Percentiles rank a stretch among this genome's conserved stretches.
phyloP scores from a whole-genome alignment of 2,888 invertebrate genomes.

The Rhamphomyia laevipes region DNA sequence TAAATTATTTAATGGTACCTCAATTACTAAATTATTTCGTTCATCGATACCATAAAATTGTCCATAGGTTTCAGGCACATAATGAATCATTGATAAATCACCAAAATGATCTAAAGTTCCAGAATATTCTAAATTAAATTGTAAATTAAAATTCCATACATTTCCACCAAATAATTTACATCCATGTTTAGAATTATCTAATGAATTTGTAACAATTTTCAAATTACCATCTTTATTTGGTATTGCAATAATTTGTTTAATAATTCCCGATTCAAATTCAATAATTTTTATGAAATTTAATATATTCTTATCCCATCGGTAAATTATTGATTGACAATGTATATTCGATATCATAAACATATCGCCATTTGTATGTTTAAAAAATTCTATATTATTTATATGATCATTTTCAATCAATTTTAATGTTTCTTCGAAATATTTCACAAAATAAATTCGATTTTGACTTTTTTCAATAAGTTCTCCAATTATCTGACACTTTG shows the following conservation, averaged over 20 bases:
- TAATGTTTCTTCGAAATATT: slow-evolving; percentile 39
- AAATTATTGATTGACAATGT: slow-evolving; percentile 38
- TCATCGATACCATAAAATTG: slow-evolving; percentile 30
- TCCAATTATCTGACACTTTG: slow-evolving; percentile 29
- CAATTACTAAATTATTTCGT: slow-evolving; percentile 20
- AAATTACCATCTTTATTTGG: slow-evolving; percentile 18
- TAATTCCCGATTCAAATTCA: slow-evolving; percentile 37
- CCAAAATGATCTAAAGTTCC: slow-evolving; percentile 17
- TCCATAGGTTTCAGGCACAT: slow-evolving; percentile 19
- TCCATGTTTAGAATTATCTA: slow-evolving; percentile 2
- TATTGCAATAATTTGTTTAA: slow-evolving; percentile 38
- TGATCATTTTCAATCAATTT: slow-evolving; percentile 7
- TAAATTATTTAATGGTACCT: slow-evolving; percentile 24
- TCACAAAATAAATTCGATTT: slow-evolving; percentile 38
- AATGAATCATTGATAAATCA: slow-evolving; percentile 18
- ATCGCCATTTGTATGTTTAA: not conserved
- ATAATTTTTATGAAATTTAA: slow-evolving; percentile 23
- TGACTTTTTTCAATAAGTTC: slow-evolving; percentile 23
- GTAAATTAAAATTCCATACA: slow-evolving; percentile 22
- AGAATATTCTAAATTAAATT: slow-evolving; percentile 5
- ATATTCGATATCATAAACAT: slow-evolving; percentile 27
- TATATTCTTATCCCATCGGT: slow-evolving; percentile 30
- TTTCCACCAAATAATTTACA: slow-evolving; percentile 21
- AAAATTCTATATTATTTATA: slow-evolving; percentile 8
- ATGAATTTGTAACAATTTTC: slow-evolving; percentile 30